Percentiles rank a stretch among this genome's conserved stretches.
Conservation (phyloP, 2,888 invertebrate genomes). For the Drosophila melanosoma region DNA sequence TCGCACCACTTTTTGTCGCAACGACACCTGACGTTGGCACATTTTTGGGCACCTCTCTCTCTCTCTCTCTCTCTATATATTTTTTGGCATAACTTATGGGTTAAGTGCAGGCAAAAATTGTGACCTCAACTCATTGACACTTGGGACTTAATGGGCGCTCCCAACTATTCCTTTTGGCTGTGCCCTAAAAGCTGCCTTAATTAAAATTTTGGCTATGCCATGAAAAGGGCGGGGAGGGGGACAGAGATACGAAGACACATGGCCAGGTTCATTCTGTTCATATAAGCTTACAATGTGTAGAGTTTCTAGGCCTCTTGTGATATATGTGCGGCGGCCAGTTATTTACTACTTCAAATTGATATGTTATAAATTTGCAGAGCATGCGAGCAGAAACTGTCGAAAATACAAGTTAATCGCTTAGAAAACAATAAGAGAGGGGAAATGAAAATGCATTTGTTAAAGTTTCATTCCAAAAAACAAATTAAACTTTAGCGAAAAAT, state of each 20-base stretch:
- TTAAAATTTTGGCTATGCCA: constrained; percentile 65
- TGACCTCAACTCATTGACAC: constrained; percentile 77
- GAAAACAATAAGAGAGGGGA: background rate
- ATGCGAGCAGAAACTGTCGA: constrained; percentile 22
- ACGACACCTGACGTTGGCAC: constrained; percentile 68
- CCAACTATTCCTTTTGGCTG: constrained; percentile 5
- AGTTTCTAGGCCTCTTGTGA: constrained; percentile 53
- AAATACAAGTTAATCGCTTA: constrained; percentile 10
- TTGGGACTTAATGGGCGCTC: constrained; percentile 56
- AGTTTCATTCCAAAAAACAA: background rate
- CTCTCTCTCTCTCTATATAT: background rate
- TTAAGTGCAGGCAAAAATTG: constrained; percentile 60
- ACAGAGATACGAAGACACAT: background rate
- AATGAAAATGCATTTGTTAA: constrained; percentile 10
- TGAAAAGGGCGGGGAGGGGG: background rate
- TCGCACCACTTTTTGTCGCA: constrained; percentile 43
- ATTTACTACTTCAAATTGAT: constrained; percentile 42
- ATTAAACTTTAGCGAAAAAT: background rate
- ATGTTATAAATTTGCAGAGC: constrained; percentile 36
- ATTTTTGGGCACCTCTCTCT: constrained; percentile 10
- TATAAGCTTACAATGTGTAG: constrained; percentile 35
- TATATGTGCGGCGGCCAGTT: constrained; percentile 45
- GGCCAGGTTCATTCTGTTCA: background rate
- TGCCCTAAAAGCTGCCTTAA: constrained; percentile 56
- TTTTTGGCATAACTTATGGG: constrained; percentile 41